phyloP scores from a whole-genome alignment of 2,797 vertebrate genomes.

The Muscicapa comitata region DNA sequence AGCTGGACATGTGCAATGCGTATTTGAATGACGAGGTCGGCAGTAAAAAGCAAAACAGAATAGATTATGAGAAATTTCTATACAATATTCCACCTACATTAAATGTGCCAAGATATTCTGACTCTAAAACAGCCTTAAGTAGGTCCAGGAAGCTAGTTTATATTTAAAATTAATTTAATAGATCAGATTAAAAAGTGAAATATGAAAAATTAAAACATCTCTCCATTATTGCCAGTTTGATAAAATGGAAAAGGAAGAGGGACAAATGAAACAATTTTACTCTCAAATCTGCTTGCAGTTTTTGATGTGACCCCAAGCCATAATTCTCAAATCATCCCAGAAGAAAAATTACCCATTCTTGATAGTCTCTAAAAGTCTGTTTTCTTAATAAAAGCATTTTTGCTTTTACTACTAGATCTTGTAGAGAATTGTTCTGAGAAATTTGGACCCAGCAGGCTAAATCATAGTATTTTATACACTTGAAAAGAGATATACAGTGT shows the following conservation, averaged over 20 bases:
- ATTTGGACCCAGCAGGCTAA: not conserved
- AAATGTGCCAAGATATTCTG: constrained; percentile 32
- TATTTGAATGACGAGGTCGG: constrained; percentile 16
- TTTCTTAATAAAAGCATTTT: not conserved
- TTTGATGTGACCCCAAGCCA: not conserved
- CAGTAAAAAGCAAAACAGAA: constrained; percentile 51
- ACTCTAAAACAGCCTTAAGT: not conserved
- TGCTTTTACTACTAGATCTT: not conserved
- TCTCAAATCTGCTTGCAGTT: not conserved
- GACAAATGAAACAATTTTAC: constrained; percentile 13
- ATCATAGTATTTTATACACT: not conserved
- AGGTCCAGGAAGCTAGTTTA: not conserved
- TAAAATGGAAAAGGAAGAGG: not conserved
- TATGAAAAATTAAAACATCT: constrained; percentile 24
- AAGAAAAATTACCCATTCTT: not conserved
- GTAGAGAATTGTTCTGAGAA: not conserved
- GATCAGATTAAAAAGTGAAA: constrained; percentile 6
- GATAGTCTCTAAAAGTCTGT: not conserved
- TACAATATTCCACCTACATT: constrained; percentile 49
- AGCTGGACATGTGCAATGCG: constrained; percentile 20
- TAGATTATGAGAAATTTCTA: constrained; percentile 22
- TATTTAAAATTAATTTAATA: constrained; percentile 41
- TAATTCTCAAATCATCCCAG: not conserved
- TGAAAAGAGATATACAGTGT: not conserved
- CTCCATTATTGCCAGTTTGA: not conserved